A percentile compares a stretch with the other conserved stretches of the same genome.
Evolutionary conservation across 2,888 invertebrate genomes (phyloP).

Genomic region (Caenorhabditis sp.): DNA sequence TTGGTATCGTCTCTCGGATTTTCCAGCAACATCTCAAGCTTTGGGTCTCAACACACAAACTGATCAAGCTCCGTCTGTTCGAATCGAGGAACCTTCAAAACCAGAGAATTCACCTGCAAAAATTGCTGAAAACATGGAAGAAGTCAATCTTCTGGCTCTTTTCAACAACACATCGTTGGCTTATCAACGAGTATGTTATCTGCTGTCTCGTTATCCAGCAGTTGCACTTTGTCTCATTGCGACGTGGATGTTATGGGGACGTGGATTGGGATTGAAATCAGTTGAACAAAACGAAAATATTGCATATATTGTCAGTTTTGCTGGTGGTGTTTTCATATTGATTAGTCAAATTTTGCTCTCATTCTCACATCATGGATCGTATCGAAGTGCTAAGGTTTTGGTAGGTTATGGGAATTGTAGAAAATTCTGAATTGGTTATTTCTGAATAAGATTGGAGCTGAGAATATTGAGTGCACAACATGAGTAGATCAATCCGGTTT

Average conservation of each 20-base stretch:
- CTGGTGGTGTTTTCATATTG: constrained; percentile 27
- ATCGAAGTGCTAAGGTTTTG: constrained; percentile 26
- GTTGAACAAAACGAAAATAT: constrained; percentile 28
- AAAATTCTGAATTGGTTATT: too few relatives aligned
- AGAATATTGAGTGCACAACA: too few relatives aligned
- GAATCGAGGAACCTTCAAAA: not conserved
- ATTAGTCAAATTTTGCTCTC: constrained; percentile 22
- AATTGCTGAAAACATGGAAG: constrained; percentile 17
- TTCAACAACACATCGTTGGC: constrained; percentile 33
- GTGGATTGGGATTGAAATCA: constrained; percentile 25
- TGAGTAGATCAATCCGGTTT: too few relatives aligned
- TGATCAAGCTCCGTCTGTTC: not conserved
- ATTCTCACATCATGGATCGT: constrained; percentile 24
- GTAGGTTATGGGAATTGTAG: constrained; percentile 7
- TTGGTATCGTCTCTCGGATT: constrained; percentile 5
- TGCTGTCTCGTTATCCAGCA: constrained; percentile 29
- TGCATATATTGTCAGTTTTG: constrained; percentile 32
- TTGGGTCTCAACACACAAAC: constrained; percentile 27
- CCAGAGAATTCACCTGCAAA: not conserved
- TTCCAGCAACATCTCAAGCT: constrained; percentile 22
- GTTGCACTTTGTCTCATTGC: constrained; percentile 35
- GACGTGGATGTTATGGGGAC: constrained; percentile 45
- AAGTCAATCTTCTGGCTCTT: constrained; percentile 32
- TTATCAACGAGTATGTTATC: constrained; percentile 30
- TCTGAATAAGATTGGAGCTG: too few relatives aligned